Conservation (phyloP, 2,888 invertebrate species). For the Ochlodes sylvanus region DNA sequence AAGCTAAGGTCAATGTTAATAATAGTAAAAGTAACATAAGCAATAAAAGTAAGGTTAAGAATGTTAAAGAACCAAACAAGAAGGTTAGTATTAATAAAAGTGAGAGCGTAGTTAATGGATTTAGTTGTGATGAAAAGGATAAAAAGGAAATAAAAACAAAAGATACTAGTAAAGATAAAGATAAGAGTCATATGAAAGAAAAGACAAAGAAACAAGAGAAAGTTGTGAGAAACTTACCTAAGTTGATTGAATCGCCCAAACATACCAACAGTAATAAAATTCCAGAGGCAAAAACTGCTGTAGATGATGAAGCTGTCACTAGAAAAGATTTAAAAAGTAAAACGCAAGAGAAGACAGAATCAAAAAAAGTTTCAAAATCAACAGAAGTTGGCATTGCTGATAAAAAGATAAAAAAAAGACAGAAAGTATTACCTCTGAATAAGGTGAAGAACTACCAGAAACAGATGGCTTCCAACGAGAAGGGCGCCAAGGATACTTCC, state of each 20-base stretch:
- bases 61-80: conserved; percentile 19
- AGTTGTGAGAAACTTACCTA: conserved; percentile 18
- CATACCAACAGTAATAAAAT: conserved; percentile 17
- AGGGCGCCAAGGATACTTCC: conserved; percentile 46
- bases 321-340: conserved; percentile 11
- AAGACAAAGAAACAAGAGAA: conserved; percentile 5
- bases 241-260: conserved; percentile 22
- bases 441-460: conserved; percentile 67
- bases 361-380: conserved; percentile 21
- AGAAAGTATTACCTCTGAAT: conserved; percentile 53
- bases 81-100: conserved; percentile 22
- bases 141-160: conserved; percentile 39
- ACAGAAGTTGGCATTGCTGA: conserved; percentile 1
- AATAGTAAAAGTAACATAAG: conserved; percentile 37
- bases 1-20: conserved; percentile 38
- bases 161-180: too few species aligned
- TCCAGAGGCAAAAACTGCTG: conserved; percentile 10
- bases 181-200: not conserved
- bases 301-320: conserved; percentile 13
- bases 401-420: conserved; percentile 16
- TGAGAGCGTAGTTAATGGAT: conserved; percentile 18
- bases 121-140: conserved; percentile 32
- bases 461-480: conserved; percentile 40
- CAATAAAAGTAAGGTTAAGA: conserved; percentile 35
- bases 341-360: conserved; percentile 9